phyloP scores from a whole-genome alignment of 2,888 invertebrate genomes.

The Drosophila tripunctata region DNA sequence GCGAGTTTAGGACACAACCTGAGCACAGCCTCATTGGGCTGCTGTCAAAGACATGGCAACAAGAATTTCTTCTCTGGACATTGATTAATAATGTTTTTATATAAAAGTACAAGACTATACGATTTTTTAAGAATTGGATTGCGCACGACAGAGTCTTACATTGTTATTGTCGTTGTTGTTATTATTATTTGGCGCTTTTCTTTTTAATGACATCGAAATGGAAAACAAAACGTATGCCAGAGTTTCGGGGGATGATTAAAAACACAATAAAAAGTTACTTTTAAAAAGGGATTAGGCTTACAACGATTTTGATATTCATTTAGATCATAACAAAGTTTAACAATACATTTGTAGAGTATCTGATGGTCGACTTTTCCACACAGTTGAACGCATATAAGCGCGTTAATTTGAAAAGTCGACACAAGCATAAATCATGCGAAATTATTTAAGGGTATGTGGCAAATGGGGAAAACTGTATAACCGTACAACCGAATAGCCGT shows the following conservation, averaged over 20 bases:
- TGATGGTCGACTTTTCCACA: background rate
- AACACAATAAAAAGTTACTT: background rate
- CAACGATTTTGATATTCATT: no score
- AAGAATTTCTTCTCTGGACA: slow-evolving; percentile 66
- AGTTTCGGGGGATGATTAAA: no score
- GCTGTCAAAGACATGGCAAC: slow-evolving; percentile 68
- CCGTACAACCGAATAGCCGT: slow-evolving; percentile 12
- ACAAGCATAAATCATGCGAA: slow-evolving; percentile 56
- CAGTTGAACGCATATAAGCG: background rate
- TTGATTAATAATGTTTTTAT: slow-evolving; percentile 80
- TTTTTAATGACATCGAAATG: slow-evolving; percentile 59
- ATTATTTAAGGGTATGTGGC: slow-evolving; percentile 22
- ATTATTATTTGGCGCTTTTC: slow-evolving; percentile 41
- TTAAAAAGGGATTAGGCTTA: background rate
- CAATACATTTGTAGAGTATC: no score
- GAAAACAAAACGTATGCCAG: background rate
- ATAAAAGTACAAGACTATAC: slow-evolving; percentile 45
- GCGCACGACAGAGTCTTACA: slow-evolving; percentile 57
- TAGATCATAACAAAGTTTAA: no score
- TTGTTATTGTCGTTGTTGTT: slow-evolving; percentile 35
- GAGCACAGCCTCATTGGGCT: slow-evolving; percentile 39
- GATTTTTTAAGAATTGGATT: slow-evolving; percentile 52
- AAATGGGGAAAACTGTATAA: background rate
- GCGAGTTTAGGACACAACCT: slow-evolving; percentile 50
- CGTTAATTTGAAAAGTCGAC: slow-evolving; percentile 15